A percentile compares a stretch with the other conserved stretches of the same genome.
Evolutionary conservation across 2,797 vertebrate genomes (phyloP).

Genomic region (Ateles fusciceps): DNA sequence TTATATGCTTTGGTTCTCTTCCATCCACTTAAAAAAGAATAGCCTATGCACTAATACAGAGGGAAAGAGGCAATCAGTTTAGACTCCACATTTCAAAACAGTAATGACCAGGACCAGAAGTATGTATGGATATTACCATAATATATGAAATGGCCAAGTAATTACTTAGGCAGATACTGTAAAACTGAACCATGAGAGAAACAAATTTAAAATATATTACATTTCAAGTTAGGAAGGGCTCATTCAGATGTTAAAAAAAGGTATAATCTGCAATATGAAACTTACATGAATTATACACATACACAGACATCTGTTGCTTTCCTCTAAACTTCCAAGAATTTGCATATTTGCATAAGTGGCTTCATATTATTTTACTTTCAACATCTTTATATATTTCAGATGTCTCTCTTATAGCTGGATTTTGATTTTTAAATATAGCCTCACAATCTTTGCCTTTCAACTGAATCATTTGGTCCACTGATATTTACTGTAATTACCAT

Average conservation of each 20-base stretch:
- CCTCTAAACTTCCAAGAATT: background rate
- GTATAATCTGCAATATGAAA: background rate
- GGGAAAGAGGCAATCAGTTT: background rate
- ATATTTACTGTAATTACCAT: background rate
- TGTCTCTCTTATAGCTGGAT: background rate
- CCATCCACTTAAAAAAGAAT: background rate
- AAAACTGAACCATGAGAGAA: background rate
- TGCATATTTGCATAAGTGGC: background rate
- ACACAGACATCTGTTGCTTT: background rate
- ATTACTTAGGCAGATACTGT: background rate
- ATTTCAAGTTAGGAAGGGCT: background rate
- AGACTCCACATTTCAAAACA: background rate
- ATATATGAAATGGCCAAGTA: slow-evolving; percentile 24
- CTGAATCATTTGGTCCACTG: slow-evolving; percentile 2
- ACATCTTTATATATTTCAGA: slow-evolving; percentile 14
- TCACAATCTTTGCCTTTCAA: background rate
- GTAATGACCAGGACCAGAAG: background rate
- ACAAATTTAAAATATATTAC: background rate
- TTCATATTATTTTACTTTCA: background rate
- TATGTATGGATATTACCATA: background rate
- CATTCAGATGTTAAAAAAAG: background rate
- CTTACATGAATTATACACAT: background rate
- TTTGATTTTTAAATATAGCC: slow-evolving; percentile 10
- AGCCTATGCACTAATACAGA: background rate
- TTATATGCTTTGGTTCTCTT: background rate